Evolutionary conservation across 2,888 invertebrate species (phyloP).

Genomic region (Diaperis boleti): DNA sequence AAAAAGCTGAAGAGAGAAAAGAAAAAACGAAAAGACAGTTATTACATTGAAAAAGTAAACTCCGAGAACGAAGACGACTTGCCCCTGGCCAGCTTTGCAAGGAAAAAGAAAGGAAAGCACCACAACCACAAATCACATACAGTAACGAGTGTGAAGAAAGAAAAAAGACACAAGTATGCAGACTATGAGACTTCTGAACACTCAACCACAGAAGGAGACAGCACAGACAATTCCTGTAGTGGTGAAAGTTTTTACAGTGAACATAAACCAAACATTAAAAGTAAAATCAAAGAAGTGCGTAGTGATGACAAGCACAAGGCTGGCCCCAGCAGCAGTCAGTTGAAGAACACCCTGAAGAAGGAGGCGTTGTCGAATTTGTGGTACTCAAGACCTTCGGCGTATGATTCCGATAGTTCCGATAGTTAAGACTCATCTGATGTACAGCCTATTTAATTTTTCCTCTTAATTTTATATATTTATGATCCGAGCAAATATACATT

Average conservation of each 20-base stretch:
- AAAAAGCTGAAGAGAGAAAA: slow-evolving; percentile 39
- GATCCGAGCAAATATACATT: slow-evolving; percentile 6
- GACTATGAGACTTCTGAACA: not conserved
- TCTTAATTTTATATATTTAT: slow-evolving; percentile 30
- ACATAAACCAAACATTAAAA: slow-evolving; percentile 37
- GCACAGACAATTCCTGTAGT: slow-evolving; percentile 16
- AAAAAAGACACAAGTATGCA: slow-evolving; percentile 10
- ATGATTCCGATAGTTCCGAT: slow-evolving; percentile 48
- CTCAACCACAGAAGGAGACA: slow-evolving; percentile 1
- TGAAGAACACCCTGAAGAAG: slow-evolving; percentile 45
- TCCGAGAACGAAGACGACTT: slow-evolving; percentile 46
- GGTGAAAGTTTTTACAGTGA: slow-evolving; percentile 37
- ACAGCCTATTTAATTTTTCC: slow-evolving; percentile 25
- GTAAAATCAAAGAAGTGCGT: slow-evolving; percentile 36
- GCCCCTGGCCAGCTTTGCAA: slow-evolving; percentile 43
- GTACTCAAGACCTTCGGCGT: slow-evolving; percentile 48
- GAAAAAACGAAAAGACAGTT: slow-evolving; percentile 20
- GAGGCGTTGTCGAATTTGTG: slow-evolving; percentile 46
- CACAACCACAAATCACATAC: slow-evolving; percentile 35
- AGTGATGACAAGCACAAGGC: slow-evolving; percentile 31
- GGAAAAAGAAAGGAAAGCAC: slow-evolving; percentile 35
- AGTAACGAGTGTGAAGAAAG: slow-evolving; percentile 11
- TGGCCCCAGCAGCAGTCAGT: slow-evolving; percentile 44
- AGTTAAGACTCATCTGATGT: slow-evolving; percentile 32
- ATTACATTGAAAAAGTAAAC: slow-evolving; percentile 20